Evolutionary conservation across 2,113 vertebrate genomes (phyloP).

Genomic region (Pipa parva): DNA sequence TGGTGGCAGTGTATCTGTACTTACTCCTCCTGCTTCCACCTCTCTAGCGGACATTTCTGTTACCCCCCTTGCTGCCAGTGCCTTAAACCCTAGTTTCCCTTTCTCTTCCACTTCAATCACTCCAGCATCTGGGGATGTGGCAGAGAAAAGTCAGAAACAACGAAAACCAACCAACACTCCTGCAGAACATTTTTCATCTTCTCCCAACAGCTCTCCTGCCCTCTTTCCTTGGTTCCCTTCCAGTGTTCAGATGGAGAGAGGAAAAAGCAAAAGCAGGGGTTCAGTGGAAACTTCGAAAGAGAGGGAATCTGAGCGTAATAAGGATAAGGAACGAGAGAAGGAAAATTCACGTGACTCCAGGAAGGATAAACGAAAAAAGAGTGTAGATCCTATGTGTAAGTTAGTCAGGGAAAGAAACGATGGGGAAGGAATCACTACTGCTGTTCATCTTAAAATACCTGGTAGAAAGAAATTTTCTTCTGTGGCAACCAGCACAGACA

Average conservation of each 20-base stretch:
- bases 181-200: constrained; percentile 62
- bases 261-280: constrained; percentile 62
- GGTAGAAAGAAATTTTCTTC: constrained; percentile 76
- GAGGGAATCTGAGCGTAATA: constrained; percentile 70
- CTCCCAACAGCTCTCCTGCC: constrained; percentile 60
- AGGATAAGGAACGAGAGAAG: constrained; percentile 80
- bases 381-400: constrained; percentile 62
- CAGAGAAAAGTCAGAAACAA: constrained; percentile 62
- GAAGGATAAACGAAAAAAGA: constrained; percentile 78
- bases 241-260: constrained; percentile 71
- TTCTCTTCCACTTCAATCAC: constrained; percentile 69
- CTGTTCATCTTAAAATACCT: constrained; percentile 56
- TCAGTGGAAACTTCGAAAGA: constrained; percentile 69
- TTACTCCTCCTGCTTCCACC: constrained; percentile 67
- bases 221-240: constrained; percentile 75
- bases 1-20: constrained; percentile 67
- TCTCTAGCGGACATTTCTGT: constrained; percentile 80
- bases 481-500: constrained; percentile 60
- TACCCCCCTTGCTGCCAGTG: constrained; percentile 87
- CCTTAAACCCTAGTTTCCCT: constrained; percentile 85
- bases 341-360: constrained; percentile 88
- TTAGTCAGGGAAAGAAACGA: constrained; percentile 60
- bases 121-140: constrained; percentile 59
- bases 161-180: constrained; percentile 60
- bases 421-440: constrained; percentile 40